Conservation (phyloP, 2,888 invertebrate species). For the Argyresthia albistria region DNA sequence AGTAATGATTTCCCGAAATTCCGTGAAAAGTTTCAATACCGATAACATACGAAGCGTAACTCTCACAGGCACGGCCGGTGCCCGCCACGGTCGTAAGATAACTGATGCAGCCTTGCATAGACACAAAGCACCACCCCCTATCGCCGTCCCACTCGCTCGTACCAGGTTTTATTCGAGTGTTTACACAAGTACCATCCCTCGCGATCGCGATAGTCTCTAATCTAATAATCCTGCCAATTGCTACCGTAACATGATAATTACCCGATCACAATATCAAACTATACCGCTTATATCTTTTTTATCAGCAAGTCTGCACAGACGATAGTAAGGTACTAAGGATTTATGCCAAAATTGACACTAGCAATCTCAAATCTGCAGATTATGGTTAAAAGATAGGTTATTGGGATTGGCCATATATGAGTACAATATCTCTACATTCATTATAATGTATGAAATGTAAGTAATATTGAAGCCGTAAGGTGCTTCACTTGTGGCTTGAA, state of each 20-base stretch:
- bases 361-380: no score
- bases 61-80: constrained; percentile 28
- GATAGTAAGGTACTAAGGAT: no score
- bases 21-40: constrained; percentile 58
- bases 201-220: constrained; percentile 1
- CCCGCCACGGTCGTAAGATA: constrained; percentile 27
- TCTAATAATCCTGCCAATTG: constrained; percentile 3
- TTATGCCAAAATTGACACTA: no score
- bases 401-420: no score
- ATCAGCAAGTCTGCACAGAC: no score
- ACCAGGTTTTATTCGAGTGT: constrained; percentile 26
- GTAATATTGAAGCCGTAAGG: not conserved
- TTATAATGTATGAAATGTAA: not conserved
- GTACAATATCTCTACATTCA: no score
- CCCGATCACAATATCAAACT: no score
- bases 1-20: constrained; percentile 43
- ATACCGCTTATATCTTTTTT: no score
- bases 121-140: constrained; percentile 46
- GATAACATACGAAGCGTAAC: constrained; percentile 18
- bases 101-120: constrained; percentile 49
- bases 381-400: no score
- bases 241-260: not conserved
- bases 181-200: not conserved
- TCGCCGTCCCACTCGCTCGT: constrained; percentile 28
- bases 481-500: constrained; percentile 13